Percentiles rank a stretch among this genome's conserved stretches.
These are phyloP conservation scores for Caenorhabditis sp. DNA, from an alignment of 2,888 invertebrate genomes.

Conservation along the genomic window DNA sequence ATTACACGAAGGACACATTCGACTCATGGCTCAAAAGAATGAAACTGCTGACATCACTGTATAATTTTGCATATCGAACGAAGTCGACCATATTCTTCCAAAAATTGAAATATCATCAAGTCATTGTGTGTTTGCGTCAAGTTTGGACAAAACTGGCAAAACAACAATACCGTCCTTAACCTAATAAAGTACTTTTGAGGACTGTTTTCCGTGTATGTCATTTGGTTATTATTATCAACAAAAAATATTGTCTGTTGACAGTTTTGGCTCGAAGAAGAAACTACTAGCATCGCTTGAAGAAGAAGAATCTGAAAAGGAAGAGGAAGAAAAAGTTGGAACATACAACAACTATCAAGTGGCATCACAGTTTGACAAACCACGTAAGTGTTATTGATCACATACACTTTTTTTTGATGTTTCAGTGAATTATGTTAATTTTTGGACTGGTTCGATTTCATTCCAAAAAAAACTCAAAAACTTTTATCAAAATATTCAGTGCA, in stretches of 20 bases:
- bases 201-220: neutral
- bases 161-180: neutral
- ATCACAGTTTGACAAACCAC: neutral
- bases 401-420: neutral
- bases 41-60: neutral
- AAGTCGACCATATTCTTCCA: neutral
- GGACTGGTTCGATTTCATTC: neutral
- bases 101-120: neutral
- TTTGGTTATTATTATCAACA: neutral
- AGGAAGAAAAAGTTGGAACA: neutral
- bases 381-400: neutral
- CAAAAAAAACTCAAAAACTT: neutral
- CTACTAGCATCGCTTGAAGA: neutral
- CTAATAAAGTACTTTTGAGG: neutral
- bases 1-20: neutral
- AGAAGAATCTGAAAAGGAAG: neutral
- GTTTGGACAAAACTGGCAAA: neutral
- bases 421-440: neutral
- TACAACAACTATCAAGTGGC: too few species aligned
- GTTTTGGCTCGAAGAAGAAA: neutral
- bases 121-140: neutral
- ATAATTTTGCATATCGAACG: neutral
- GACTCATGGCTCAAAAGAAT: neutral
- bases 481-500: neutral
- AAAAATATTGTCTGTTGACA: neutral